Conservation (phyloP, 1,140 invertebrate genomes). For the Trichogramma pretiosum region DNA sequence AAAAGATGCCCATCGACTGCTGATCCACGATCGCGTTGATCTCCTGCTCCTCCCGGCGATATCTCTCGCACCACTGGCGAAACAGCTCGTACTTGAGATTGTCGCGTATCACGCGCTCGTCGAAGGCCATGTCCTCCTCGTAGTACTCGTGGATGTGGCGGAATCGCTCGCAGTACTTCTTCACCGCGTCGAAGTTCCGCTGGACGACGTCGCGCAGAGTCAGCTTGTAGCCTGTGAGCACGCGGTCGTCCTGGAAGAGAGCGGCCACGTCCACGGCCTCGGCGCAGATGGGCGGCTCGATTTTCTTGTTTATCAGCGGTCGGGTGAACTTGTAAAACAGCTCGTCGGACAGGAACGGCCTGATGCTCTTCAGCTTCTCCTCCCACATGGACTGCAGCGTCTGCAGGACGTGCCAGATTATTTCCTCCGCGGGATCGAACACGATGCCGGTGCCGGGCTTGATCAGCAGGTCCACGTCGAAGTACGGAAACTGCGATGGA, state of each 20-base stretch:
- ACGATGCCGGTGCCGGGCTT: conserved; percentile 39
- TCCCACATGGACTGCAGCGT: conserved; percentile 53
- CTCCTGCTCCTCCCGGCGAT: conserved; percentile 50
- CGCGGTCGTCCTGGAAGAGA: conserved; percentile 57
- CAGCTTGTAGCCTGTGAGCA: conserved; percentile 47
- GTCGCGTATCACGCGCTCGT: conserved; percentile 46
- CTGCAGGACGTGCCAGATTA: conserved; percentile 45
- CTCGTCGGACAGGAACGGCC: conserved; percentile 51
- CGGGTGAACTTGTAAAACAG: conserved; percentile 48
- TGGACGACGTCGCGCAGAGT: conserved; percentile 48
- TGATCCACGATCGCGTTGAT: conserved; percentile 55
- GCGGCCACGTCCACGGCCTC: conserved; percentile 54
- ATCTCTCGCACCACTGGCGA: conserved; percentile 50
- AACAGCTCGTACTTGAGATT: conserved; percentile 47
- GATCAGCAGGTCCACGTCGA: conserved; percentile 49
- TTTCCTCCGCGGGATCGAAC: conserved; percentile 49
- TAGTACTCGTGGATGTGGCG: conserved; percentile 58
- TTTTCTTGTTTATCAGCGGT: conserved; percentile 64
- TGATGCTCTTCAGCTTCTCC: conserved; percentile 47
- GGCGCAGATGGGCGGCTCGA: conserved; percentile 58
- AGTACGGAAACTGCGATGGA: conserved; percentile 52
- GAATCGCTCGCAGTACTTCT: conserved; percentile 59
- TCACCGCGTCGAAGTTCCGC: conserved; percentile 52
- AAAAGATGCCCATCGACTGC: conserved; percentile 58
- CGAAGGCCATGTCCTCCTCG: conserved; percentile 57